These are phyloP conservation scores for Nesidiocoris tenuis DNA, from an alignment of 2,888 invertebrate species.

Conservation along the genomic window DNA sequence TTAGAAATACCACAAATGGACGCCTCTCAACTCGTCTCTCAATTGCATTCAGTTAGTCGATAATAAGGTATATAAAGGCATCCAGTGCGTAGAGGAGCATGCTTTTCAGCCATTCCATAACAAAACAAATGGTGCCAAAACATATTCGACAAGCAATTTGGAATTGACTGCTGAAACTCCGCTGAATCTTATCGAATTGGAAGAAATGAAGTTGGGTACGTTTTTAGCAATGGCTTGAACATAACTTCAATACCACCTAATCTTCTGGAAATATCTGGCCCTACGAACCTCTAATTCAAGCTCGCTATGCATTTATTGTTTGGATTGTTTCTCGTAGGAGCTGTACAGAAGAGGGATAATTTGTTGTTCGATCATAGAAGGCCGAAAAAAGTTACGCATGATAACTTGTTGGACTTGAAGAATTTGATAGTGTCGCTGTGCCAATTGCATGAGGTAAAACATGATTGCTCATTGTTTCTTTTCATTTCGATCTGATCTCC, in stretches of 20 bases:
- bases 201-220: constrained; percentile 55
- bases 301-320: neutral
- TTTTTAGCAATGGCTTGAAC: too few species aligned
- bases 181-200: constrained; percentile 56
- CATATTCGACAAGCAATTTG: constrained; percentile 64
- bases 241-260: too few species aligned
- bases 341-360: constrained; percentile 62
- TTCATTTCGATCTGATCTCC: too few species aligned
- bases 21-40: constrained; percentile 69
- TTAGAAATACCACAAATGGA: constrained; percentile 71
- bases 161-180: constrained; percentile 60
- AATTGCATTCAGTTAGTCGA: constrained; percentile 59
- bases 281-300: constrained; percentile 18
- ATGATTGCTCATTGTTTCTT: too few species aligned
- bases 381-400: constrained; percentile 66
- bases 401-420: constrained; percentile 69
- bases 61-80: constrained; percentile 70
- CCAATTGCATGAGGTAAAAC: constrained; percentile 56
- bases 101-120: constrained; percentile 75
- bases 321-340: constrained; percentile 52
- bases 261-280: neutral
- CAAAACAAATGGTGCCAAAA: constrained; percentile 69
- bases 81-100: constrained; percentile 72
- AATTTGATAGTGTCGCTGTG: constrained; percentile 72
- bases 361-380: constrained; percentile 73